Evolutionary conservation across 2,113 vertebrate species (phyloP), one percentile per base, ranked within the genome.

Genomic region (Tor tambroides): DNA sequence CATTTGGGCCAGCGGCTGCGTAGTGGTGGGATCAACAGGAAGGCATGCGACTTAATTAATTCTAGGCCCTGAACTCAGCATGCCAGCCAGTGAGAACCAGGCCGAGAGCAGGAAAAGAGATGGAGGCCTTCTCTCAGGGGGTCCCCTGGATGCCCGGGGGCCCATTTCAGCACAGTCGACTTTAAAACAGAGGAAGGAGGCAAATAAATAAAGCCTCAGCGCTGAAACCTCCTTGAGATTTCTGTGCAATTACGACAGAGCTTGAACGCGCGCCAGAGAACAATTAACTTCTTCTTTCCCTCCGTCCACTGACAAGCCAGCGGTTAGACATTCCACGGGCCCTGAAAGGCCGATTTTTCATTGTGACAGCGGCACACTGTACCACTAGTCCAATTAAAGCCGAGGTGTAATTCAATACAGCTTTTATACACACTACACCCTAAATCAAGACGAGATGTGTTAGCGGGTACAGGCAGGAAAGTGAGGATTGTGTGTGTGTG

Each of bases 291-390:
- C 89, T 91, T 90, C 90, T 91, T 87, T 83, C 86, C 88, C 91
- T 85, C 81, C 91, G 89, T 93, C 90, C 90, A 90, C 89, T 90
- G 92, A 92, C 92, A 91, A 88, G 91, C 90, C 87, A 90, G 86
- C 86, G 59, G 80, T 84, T 80, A 89, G 91, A 92, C 94, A 91
- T 92, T 94, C 92, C 92, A 89, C 8, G 43, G 87, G 86, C 90
- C 89, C 88, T 94, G 92, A 94, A 94, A 94, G 93, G 90, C 75
- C 85, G 88, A 95, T 95, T 94, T 95, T 94, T 95, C 94, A 94
- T 92, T 89, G 92, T 93, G 91, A 95, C 93, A 93, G 93, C 93
- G 12, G 85, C 26, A 32, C 93, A 94, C 93, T 94, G 92, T 94
- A 94, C 92, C 84, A 86, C 92, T 72, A 91, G 89, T 92, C 92